These are phyloP conservation scores for Chlamydotis undulata DNA, from an alignment of 2,113 vertebrate genomes.

Conservation along the genomic window DNA sequence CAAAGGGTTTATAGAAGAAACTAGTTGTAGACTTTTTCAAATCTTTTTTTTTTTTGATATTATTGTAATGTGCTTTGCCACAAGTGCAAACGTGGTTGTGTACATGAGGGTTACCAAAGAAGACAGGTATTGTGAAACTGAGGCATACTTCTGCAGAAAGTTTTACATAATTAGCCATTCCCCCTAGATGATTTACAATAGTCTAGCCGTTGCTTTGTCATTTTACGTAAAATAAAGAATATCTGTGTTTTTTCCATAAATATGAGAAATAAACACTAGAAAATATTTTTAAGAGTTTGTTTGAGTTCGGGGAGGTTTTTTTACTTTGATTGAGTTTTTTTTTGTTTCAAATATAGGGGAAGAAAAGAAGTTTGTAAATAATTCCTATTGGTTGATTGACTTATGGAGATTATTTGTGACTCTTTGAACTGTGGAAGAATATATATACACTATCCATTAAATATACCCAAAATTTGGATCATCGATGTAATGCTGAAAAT, in stretches of 20 bases:
- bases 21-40: background rate
- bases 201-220: background rate
- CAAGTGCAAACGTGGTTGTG: background rate
- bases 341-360: background rate
- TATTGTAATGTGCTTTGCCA: background rate
- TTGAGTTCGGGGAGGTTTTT: background rate
- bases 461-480: background rate
- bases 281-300: background rate
- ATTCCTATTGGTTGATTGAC: background rate
- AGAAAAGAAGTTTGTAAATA: background rate
- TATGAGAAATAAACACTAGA: background rate
- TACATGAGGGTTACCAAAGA: background rate
- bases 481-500: background rate
- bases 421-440: background rate
- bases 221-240: background rate
- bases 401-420: background rate
- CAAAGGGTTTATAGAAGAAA: background rate
- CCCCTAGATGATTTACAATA: background rate
- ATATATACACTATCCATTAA: background rate
- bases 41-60: background rate
- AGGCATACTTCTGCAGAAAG: background rate
- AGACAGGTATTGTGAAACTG: background rate
- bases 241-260: background rate
- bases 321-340: background rate
- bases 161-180: background rate